Conservation (phyloP, 1,140 invertebrate genomes). For the Drosophila aff. region DNA sequence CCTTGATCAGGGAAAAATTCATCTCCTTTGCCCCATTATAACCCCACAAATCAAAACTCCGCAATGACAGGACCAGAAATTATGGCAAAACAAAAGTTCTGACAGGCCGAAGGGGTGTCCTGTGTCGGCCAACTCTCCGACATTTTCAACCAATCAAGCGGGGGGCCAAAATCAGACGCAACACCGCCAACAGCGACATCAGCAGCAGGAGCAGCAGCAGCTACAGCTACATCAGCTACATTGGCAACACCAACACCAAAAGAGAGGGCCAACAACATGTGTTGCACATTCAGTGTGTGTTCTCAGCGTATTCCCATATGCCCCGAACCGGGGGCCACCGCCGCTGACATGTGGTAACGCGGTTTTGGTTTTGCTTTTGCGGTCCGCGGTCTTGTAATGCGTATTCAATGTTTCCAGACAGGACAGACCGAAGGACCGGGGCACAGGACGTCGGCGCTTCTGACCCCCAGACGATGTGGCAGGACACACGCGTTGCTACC, state of each 20-base stretch:
- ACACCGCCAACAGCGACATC: conserved; percentile 34
- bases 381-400: conserved; percentile 78
- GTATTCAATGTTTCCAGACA: conserved; percentile 80
- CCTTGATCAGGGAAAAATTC: conserved; percentile 10
- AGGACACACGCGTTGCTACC: conserved; percentile 69
- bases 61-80: conserved; percentile 75
- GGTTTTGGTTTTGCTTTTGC: conserved; percentile 78
- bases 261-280: conserved; percentile 66
- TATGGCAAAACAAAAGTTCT: conserved; percentile 77
- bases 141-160: conserved; percentile 76
- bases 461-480: conserved; percentile 71
- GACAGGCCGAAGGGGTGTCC: conserved; percentile 23
- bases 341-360: conserved; percentile 81
- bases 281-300: conserved; percentile 69
- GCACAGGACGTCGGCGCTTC: conserved; percentile 40
- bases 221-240: conserved; percentile 35
- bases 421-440: conserved; percentile 45
- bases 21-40: conserved; percentile 4
- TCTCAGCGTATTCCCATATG: conserved; percentile 72
- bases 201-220: conserved; percentile 32
- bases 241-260: conserved; percentile 28
- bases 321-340: conserved; percentile 56
- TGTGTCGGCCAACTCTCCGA: conserved; percentile 36
- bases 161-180: conserved; percentile 65
- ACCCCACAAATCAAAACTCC: conserved; percentile 60